Percentiles rank a stretch among this genome's conserved stretches.
phyloP scores from a whole-genome alignment of 1,140 invertebrate species.

The Marisa cornuarietis region DNA sequence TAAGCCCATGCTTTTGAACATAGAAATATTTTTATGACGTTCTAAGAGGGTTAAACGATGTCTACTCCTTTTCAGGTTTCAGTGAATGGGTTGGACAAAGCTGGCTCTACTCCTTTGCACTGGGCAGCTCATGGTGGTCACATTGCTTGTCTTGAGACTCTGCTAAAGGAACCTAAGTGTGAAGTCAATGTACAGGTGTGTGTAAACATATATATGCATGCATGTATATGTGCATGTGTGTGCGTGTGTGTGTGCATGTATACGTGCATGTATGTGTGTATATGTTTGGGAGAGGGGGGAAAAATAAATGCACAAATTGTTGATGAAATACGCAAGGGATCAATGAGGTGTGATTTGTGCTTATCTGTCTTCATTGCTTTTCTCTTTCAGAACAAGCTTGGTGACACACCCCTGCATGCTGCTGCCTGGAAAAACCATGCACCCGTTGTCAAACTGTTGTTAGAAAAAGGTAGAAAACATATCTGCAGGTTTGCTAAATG shows the following conservation, averaged over 20 bases:
- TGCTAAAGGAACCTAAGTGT: constrained; percentile 62
- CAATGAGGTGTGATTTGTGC: neutral
- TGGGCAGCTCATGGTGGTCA: constrained; percentile 76
- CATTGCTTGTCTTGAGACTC: constrained; percentile 56
- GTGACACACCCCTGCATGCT: constrained; percentile 71
- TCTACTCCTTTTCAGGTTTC: constrained; percentile 67
- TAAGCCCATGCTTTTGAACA: too few species aligned
- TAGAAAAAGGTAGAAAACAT: constrained; percentile 58
- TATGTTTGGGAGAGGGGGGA: neutral
- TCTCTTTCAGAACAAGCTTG: constrained; percentile 62
- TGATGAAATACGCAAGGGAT: neutral
- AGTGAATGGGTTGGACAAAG: constrained; percentile 76
- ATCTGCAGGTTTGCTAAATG: too few species aligned
- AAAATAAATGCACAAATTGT: neutral
- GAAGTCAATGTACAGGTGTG: constrained; percentile 66
- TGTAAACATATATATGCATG: constrained; percentile 1
- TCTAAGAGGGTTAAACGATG: too few species aligned
- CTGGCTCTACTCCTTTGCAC: constrained; percentile 77
- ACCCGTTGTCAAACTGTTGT: constrained; percentile 62
- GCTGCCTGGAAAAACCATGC: constrained; percentile 69
- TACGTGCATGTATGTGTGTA: neutral
- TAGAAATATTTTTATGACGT: too few species aligned
- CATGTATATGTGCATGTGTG: neutral
- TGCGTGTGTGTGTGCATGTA: neutral
- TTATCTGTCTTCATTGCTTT: constrained; percentile 17